Evolutionary conservation across 2,888 invertebrate genomes (phyloP).

Genomic region (Clivina fossor): DNA sequence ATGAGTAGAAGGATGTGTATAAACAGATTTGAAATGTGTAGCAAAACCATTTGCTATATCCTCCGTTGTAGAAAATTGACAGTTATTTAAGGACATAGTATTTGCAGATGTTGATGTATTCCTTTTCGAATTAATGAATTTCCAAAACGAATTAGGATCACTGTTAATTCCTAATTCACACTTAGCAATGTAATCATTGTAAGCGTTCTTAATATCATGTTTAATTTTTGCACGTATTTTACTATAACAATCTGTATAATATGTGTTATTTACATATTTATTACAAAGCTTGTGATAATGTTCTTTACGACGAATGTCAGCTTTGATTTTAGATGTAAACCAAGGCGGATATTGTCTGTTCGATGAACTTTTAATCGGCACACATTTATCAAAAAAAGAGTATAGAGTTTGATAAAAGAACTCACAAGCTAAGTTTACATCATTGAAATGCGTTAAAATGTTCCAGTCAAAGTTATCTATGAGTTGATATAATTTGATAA

Average conservation of each 20-base stretch:
- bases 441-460: neutral
- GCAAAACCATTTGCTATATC: slow-evolving; percentile 6
- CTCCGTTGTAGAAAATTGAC: neutral
- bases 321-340: neutral
- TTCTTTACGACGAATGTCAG: neutral
- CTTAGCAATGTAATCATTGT: neutral
- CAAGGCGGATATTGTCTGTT: neutral
- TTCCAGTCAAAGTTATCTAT: neutral
- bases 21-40: neutral
- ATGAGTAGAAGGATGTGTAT: neutral
- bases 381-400: neutral
- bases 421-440: neutral
- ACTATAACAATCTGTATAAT: neutral
- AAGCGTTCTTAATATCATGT: neutral
- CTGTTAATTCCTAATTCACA: neutral
- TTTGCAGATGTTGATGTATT: neutral
- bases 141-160: neutral
- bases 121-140: neutral
- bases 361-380: neutral
- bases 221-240: neutral
- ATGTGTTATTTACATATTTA: neutral
- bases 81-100: neutral
- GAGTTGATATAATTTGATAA: neutral
- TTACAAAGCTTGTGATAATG: slow-evolving; percentile 1
- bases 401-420: neutral